phyloP scores from a whole-genome alignment of 1,140 invertebrate genomes.

The Phymastichus coffea region DNA sequence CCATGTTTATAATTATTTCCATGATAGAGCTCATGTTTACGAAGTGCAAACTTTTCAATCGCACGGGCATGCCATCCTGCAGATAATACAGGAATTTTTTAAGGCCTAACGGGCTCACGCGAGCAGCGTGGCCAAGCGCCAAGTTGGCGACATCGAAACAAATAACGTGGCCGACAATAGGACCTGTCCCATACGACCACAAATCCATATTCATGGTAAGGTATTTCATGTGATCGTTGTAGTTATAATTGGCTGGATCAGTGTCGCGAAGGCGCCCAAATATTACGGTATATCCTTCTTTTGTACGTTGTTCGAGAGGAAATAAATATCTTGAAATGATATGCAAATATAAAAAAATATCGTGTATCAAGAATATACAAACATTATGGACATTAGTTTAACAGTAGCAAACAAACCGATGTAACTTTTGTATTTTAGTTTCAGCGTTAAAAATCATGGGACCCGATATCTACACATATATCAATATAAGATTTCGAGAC shows the following conservation, averaged over 20 bases:
- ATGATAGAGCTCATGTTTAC: slow-evolving; percentile 68
- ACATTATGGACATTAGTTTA: too few species aligned
- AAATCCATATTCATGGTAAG: slow-evolving; percentile 63
- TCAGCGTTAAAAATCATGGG: background rate
- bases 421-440: too few species aligned
- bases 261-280: slow-evolving; percentile 56
- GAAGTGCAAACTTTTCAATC: slow-evolving; percentile 67
- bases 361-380: too few species aligned
- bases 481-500: too few species aligned
- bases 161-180: slow-evolving; percentile 58
- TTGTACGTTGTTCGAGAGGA: slow-evolving; percentile 49
- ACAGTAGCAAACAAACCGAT: too few species aligned
- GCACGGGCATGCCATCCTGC: slow-evolving; percentile 67
- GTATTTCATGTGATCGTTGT: slow-evolving; percentile 52
- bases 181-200: slow-evolving; percentile 59
- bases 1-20: slow-evolving; percentile 65
- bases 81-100: slow-evolving; percentile 68
- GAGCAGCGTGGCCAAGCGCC: slow-evolving; percentile 60
- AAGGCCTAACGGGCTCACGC: slow-evolving; percentile 60
- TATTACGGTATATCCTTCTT: slow-evolving; percentile 59
- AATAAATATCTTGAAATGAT: slow-evolving; percentile 16
- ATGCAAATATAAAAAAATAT: background rate
- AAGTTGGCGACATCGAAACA: slow-evolving; percentile 63
- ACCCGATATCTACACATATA: too few species aligned
- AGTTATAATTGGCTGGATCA: slow-evolving; percentile 62